phyloP scores from a whole-genome alignment of 2,888 invertebrate genomes.

The Monopis laevigella region DNA sequence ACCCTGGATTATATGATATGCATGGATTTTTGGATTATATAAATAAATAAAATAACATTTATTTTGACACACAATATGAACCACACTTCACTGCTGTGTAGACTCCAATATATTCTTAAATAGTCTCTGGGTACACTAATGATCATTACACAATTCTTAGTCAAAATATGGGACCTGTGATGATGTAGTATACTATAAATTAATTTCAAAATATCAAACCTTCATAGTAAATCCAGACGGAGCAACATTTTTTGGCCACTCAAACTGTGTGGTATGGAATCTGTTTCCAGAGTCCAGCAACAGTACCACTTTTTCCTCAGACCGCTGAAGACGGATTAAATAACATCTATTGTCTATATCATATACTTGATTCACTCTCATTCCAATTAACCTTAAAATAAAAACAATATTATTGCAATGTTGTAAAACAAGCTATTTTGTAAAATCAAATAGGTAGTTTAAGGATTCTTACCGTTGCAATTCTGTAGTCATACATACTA shows the following conservation, averaged over 20 bases:
- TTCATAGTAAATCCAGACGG: constrained; percentile 99
- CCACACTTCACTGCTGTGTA: no score
- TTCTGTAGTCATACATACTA: constrained; percentile 88
- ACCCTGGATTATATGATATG: no score
- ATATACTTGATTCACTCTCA: constrained; percentile 96
- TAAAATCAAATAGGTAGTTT: not conserved
- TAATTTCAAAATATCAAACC: no score
- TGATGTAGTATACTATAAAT: no score
- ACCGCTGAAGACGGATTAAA: constrained; percentile 84
- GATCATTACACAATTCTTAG: no score
- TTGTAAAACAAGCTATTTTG: not conserved
- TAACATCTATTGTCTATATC: constrained; percentile 98
- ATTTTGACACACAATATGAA: no score
- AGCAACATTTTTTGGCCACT: constrained; percentile 97
- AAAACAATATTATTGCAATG: constrained; percentile 3
- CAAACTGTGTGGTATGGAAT: constrained; percentile 94
- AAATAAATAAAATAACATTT: no score
- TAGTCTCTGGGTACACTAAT: no score
- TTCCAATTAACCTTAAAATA: constrained; percentile 77
- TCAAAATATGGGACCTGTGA: no score
- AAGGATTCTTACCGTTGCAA: constrained; percentile 74
- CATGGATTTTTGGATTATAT: no score
- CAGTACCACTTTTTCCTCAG: constrained; percentile 87
- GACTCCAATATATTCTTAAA: no score
- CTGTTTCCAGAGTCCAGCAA: constrained; percentile 94